Evolutionary conservation across 2,888 invertebrate species (phyloP), one percentile per base, ranked within the genome.

Genomic region (Ormyrus thymus): DNA sequence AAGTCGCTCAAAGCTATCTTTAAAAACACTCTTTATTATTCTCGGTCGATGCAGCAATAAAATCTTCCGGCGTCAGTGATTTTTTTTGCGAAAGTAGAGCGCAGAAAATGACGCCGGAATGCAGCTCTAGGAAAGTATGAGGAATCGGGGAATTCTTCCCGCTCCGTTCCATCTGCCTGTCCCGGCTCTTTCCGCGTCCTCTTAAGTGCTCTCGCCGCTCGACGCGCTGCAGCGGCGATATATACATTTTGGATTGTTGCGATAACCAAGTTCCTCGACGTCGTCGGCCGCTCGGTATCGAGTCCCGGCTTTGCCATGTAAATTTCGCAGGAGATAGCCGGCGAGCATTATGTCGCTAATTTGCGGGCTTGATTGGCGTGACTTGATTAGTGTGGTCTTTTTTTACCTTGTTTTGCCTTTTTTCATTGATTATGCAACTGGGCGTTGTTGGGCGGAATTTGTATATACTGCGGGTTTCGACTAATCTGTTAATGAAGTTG

Each of bases 241-340:
- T 66, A 74, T 74, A 74, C 66, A 68, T 75, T 68, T 75, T 68
- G 59, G 61, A 75, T 75, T 59, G 59, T 29, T 46, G 29, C 29
- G 29, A 29, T 29, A 29, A 29, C 29, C 29, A 4, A 4, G 29
- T 29, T 29, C 29, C 29, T 29, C 29, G 29, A 4, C 29, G 29
- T 29, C 29, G 29, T 29, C 29, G 29, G 4, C 29, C 29, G 29
- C 29, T 29, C 29, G 29, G 29, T 29, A 29, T 29, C 29, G 29
- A 29, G 29, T 29, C 29, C 29, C 29, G 29, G 29, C 29, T 29
- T 29, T 29, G 29, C 29, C 29, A 29, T 29, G 29, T 29, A 29
- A 29, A 29, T 29, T 29, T 4, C 29, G 29, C 29, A 29, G 29
- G 29, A 4, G 29, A 29, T 29, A 29, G 29, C 4, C 29, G 29